These are phyloP conservation scores for Periparus ater DNA, from an alignment of 2,797 vertebrate genomes.

Conservation along the genomic window DNA sequence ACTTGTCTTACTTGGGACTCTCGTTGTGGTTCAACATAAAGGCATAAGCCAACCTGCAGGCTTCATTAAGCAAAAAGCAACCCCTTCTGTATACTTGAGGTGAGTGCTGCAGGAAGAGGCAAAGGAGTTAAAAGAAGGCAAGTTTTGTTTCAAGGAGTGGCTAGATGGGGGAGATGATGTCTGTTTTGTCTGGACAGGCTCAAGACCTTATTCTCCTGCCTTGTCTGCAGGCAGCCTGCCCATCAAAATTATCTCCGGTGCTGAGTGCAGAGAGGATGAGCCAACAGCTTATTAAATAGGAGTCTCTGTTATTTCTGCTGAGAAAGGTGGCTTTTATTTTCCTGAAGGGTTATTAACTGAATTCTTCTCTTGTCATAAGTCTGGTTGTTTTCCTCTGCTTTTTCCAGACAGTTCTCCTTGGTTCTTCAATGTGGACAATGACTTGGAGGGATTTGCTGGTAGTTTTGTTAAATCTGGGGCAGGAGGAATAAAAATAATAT, in stretches of 20 bases:
- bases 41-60: neutral
- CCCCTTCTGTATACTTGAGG: neutral
- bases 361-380: neutral
- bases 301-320: constrained; percentile 35
- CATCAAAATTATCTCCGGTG: constrained; percentile 3
- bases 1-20: neutral
- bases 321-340: constrained; percentile 35
- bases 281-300: constrained; percentile 29
- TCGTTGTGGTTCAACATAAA: neutral
- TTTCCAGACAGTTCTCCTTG: neutral
- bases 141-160: neutral
- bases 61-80: neutral
- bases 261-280: neutral
- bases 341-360: constrained; percentile 4
- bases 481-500: neutral
- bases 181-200: constrained; percentile 46
- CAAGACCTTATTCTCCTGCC: neutral
- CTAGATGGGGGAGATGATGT: neutral
- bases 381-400: neutral
- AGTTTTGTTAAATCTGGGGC: neutral
- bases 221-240: constrained; percentile 28
- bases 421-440: neutral
- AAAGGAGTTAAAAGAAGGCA: constrained; percentile 21
- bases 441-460: neutral
- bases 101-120: neutral